A percentile compares a stretch with the other conserved stretches of the same genome.
Conservation (phyloP, 2,113 vertebrate species). For the Thymallus thymallus region DNA sequence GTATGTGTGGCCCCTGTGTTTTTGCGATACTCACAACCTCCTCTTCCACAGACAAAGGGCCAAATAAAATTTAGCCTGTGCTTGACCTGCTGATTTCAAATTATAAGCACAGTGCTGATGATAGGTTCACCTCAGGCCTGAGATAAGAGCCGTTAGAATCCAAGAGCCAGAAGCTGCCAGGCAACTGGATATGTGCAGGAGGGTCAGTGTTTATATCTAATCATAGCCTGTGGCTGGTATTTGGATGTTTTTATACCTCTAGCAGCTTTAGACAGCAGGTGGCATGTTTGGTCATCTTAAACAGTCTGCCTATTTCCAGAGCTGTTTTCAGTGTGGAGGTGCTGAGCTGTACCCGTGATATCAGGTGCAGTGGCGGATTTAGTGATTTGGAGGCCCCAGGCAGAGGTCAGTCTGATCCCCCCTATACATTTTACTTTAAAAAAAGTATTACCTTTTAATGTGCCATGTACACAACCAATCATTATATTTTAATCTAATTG, state of each 20-base stretch:
- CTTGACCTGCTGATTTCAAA: slow-evolving; percentile 18
- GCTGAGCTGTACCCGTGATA: too few species aligned
- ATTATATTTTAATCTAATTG: too few species aligned
- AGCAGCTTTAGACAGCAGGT: slow-evolving; percentile 42
- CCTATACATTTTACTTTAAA: too few species aligned
- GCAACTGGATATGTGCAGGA: background rate
- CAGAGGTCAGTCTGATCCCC: too few species aligned
- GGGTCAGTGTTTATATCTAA: too few species aligned
- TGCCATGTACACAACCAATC: too few species aligned
- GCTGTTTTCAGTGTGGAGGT: background rate
- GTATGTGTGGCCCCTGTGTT: too few species aligned
- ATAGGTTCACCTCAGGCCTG: background rate
- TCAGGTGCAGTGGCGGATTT: too few species aligned
- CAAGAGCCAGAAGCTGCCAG: slow-evolving; percentile 9
- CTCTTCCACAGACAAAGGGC: background rate
- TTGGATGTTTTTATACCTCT: slow-evolving; percentile 18
- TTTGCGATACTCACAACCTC: too few species aligned
- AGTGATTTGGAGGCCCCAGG: too few species aligned
- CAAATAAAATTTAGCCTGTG: slow-evolving; percentile 6
- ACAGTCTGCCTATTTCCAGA: slow-evolving; percentile 15
- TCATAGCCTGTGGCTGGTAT: background rate
- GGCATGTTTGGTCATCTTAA: slow-evolving; percentile 40
- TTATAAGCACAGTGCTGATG: slow-evolving; percentile 10
- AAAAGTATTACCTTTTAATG: too few species aligned
- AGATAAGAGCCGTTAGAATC: background rate